Evolutionary conservation across 2,797 vertebrate genomes (phyloP), one percentile per base, ranked within the genome.

Genomic region (Lacerta viridis): DNA sequence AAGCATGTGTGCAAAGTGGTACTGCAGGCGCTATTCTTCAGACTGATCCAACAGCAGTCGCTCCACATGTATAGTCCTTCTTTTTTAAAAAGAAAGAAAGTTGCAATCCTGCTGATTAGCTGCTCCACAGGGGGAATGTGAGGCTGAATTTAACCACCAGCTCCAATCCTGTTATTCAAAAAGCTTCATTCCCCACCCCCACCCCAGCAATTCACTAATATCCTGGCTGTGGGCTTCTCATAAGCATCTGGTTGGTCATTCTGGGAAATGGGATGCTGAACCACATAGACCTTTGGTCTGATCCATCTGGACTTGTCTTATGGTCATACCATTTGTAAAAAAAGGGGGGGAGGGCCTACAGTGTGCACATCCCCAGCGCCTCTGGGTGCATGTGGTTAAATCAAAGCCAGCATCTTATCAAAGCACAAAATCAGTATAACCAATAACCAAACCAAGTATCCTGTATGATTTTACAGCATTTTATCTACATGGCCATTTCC

Each of bases 361-460:
- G 23, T 10, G 36, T 25, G 46, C 36, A 61, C 20, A 71, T 29
- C 18, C 29, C 11, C 29, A 68, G 27, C 23, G n/a, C 29, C n/a
- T 43, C 18, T 59, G 8, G 23, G 36, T 27, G 13, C 5, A 69
- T 55, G 36, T 59, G 10, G n/a, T 71, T 68, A 27, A 36, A 23
- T 87, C 66, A 69, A 20, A 79, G n/a, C 43, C 77, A 72, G 18
- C 50, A 17, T 27, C 50, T 72, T 84, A 17, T 64, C 29, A 80
- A 80, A 64, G 10, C 55, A 80, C 59, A 75, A 5, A n/a, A 68
- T 13, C 20, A 69, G 9, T 33, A 27, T 7, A 7, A 84, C 82
- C 77, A 91, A 17, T 74, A 92, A 81, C 33, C 91, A 86, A 88
- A 2, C 59, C 64, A 55, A 79, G 20, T 94, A 92, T 89, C 90